Conservation (phyloP, 2,797 vertebrate genomes). For the Cottoperca gobio region DNA sequence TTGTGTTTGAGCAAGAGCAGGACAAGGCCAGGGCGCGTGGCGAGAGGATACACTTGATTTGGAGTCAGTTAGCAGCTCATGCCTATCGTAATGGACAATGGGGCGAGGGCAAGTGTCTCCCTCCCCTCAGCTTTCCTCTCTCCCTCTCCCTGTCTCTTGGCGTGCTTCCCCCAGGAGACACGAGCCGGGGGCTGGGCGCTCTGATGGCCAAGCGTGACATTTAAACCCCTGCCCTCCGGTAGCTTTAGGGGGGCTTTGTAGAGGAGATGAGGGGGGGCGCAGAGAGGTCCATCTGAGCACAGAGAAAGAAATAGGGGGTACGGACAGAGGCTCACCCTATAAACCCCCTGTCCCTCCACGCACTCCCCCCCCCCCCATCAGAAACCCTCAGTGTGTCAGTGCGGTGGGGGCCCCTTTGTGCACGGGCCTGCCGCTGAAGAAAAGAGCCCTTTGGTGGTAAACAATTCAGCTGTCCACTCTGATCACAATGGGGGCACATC, state of each 20-base stretch:
- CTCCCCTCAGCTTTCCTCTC: slow-evolving; percentile 71
- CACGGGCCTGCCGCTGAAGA: slow-evolving; percentile 72
- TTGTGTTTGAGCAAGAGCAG: slow-evolving; percentile 76
- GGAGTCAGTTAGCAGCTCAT: slow-evolving; percentile 84
- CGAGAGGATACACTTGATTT: slow-evolving; percentile 83
- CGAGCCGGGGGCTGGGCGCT: slow-evolving; percentile 81
- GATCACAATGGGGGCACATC: slow-evolving; percentile 84
- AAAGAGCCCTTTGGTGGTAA: slow-evolving; percentile 82
- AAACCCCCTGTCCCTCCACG: slow-evolving; percentile 61
- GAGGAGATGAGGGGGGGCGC: slow-evolving; percentile 41
- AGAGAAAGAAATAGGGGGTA: slow-evolving; percentile 67
- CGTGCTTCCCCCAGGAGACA: slow-evolving; percentile 78
- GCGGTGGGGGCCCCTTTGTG: slow-evolving; percentile 78
- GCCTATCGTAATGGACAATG: slow-evolving; percentile 80
- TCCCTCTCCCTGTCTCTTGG: slow-evolving; percentile 65
- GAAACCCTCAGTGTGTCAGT: slow-evolving; percentile 72
- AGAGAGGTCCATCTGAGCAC: slow-evolving; percentile 77
- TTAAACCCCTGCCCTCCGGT: slow-evolving; percentile 84
- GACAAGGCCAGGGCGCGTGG: slow-evolving; percentile 78
- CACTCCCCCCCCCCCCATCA: slow-evolving; percentile 36
- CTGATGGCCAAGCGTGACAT: slow-evolving; percentile 87
- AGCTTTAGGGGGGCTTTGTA: slow-evolving; percentile 76
- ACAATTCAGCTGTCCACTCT: slow-evolving; percentile 85
- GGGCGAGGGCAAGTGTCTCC: slow-evolving; percentile 76
- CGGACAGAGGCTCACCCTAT: slow-evolving; percentile 71